Evolutionary conservation across 2,888 invertebrate genomes (phyloP), one percentile per base, ranked within the genome.

Genomic region (Rhamphomyia laevipes): DNA sequence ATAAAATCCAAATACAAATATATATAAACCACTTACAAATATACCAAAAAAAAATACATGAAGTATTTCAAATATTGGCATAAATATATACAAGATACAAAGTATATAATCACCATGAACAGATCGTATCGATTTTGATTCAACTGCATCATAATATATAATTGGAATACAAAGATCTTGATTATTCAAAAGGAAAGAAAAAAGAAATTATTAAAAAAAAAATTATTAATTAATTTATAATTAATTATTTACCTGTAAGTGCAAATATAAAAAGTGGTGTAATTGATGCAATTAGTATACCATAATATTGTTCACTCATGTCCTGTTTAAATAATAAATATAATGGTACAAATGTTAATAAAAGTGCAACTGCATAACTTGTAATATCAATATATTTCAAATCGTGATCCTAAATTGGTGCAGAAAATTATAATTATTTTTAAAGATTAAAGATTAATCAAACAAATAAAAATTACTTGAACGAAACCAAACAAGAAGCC

Each of bases 51-150:
- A 83, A 61, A 23, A 84, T 74, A 1, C 85, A 82, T 84, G 73
- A 53, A 79, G 75, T 62, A 85, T 82, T 61, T 83, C 80, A 18
- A 84, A 78, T 61, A 91, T 75, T 1, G 90, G 89, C 56, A 92
- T 74, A 67, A 92, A 90, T 55, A 90, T 81, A 66, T 91, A 90
- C 53, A 85, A 81, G 2, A 86, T 82, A 45, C 92, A 75, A 2
- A 91, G 73, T 2, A 84, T 77, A 65, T 84, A 80, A 0, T 82
- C 80, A 2, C 81, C 75, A 61, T 84, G 86, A 1, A 83, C 81
- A 15, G 86, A 85, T 48, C 84, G 75, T 1, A 81, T 66, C 3
- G n/a, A n/a, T n/a, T n/a, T n/a, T n/a, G n/a, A n/a, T n/a, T n/a
- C n/a, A n/a, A 70, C 58, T 16, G 54, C 59, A n/a, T 62, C 61